Percentiles rank a stretch among this genome's conserved stretches.
Conservation (phyloP, 2,888 invertebrate species). For the Onchidella celtica region DNA sequence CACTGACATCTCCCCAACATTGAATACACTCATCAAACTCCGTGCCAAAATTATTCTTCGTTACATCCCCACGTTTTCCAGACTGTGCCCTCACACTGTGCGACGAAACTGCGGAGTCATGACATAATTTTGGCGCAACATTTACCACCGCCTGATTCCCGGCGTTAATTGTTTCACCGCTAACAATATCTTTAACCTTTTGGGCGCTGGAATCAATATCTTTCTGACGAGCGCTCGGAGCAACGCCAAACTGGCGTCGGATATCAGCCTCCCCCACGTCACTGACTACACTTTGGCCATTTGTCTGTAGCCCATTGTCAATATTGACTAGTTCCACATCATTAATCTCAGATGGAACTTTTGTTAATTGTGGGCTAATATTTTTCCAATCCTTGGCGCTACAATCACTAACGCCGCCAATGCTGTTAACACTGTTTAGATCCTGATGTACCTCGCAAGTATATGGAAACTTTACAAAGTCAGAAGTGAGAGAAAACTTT, state of each 20-base stretch:
- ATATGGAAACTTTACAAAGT: too few relatives aligned
- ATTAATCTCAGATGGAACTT: not conserved
- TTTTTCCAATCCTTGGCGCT: not conserved
- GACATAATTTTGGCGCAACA: too few relatives aligned
- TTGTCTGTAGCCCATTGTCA: not conserved
- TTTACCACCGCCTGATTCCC: not conserved
- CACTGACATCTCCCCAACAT: not conserved
- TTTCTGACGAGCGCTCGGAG: not conserved
- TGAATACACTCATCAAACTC: too few relatives aligned
- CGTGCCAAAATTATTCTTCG: too few relatives aligned
- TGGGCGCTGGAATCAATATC: not conserved
- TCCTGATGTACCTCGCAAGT: too few relatives aligned
- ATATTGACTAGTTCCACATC: not conserved
- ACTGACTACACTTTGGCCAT: not conserved
- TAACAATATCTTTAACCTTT: not conserved
- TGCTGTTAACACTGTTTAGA: too few relatives aligned
- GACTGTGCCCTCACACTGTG: too few relatives aligned
- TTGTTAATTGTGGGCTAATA: not conserved
- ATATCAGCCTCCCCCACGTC: not conserved
- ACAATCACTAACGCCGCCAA: not conserved
- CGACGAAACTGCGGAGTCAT: too few relatives aligned
- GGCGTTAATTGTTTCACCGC: not conserved
- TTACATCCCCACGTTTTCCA: too few relatives aligned
- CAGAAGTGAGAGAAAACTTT: too few relatives aligned
- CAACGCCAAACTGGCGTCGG: not conserved